Percentiles rank a stretch among this genome's conserved stretches.
Evolutionary conservation across 2,888 invertebrate species (phyloP).

Genomic region (Caenorhabditis angaria): DNA sequence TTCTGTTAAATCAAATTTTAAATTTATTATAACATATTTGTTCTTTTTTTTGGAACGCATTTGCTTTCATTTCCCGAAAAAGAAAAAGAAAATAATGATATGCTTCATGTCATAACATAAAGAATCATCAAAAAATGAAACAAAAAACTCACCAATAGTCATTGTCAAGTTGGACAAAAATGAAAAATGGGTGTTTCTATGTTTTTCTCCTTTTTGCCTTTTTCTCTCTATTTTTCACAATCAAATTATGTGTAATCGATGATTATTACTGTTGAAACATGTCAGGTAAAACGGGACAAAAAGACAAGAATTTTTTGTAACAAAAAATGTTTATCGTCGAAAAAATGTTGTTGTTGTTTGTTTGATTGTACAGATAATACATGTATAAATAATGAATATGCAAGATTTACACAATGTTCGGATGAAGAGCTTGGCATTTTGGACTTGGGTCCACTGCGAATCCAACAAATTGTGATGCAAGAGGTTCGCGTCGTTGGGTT

Average conservation of each 20-base stretch:
- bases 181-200: neutral
- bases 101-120: neutral
- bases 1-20: neutral
- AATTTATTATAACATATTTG: too few species aligned
- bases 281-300: neutral
- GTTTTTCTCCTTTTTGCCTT: too few species aligned
- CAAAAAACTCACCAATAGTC: constrained; percentile 12
- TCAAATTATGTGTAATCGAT: neutral
- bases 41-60: too few species aligned
- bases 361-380: constrained; percentile 42
- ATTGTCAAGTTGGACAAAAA: constrained; percentile 7
- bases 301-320: neutral
- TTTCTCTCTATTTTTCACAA: neutral
- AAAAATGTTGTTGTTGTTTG: constrained; percentile 3
- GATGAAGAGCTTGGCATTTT: constrained; percentile 35
- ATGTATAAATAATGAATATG: neutral
- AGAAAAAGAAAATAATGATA: neutral
- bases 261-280: constrained; percentile 1
- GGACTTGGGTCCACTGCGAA: constrained; percentile 40
- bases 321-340: constrained; percentile 2
- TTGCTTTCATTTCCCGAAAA: neutral
- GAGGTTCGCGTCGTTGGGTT: constrained; percentile 40
- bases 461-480: constrained; percentile 47
- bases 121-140: neutral
- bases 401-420: constrained; percentile 25